Conservation (phyloP, 2,113 vertebrate genomes). For the Rhea pennata region DNA sequence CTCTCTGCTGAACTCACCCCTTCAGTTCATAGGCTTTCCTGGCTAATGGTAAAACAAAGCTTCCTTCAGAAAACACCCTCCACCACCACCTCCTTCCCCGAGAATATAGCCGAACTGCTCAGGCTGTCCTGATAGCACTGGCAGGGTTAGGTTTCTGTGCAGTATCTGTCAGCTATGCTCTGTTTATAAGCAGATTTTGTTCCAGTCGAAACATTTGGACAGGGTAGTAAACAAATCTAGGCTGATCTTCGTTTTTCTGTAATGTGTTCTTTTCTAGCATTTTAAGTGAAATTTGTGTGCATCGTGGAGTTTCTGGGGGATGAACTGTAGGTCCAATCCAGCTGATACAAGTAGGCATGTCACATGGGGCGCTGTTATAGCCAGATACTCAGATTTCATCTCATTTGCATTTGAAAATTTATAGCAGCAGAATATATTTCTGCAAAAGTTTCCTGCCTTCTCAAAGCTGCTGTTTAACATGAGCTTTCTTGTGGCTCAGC, state of each 20-base stretch:
- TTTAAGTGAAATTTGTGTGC: neutral
- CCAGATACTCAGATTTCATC: neutral
- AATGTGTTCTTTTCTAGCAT: neutral
- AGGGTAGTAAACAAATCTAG: neutral
- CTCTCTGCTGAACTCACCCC: neutral
- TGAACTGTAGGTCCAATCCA: neutral
- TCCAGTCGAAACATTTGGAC: fast-evolving
- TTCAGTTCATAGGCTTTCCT: neutral
- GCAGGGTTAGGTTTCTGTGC: neutral
- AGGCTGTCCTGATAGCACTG: neutral
- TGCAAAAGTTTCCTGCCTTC: neutral
- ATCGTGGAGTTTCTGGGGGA: neutral
- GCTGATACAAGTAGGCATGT: neutral
- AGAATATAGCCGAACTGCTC: neutral
- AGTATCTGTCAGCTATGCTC: neutral
- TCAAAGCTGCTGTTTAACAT: slow-evolving; percentile 9
- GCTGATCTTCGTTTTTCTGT: neutral
- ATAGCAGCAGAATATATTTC: neutral
- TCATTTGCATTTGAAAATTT: slow-evolving; percentile 30
- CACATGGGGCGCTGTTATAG: slow-evolving; percentile 13
- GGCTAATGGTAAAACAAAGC: neutral
- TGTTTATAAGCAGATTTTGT: neutral
- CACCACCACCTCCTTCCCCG: too few relatives aligned
- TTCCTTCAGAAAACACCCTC: neutral
- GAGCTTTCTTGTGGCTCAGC: slow-evolving; percentile 16